phyloP scores from a whole-genome alignment of 2,797 vertebrate genomes.

The Scyliorhinus canicula region DNA sequence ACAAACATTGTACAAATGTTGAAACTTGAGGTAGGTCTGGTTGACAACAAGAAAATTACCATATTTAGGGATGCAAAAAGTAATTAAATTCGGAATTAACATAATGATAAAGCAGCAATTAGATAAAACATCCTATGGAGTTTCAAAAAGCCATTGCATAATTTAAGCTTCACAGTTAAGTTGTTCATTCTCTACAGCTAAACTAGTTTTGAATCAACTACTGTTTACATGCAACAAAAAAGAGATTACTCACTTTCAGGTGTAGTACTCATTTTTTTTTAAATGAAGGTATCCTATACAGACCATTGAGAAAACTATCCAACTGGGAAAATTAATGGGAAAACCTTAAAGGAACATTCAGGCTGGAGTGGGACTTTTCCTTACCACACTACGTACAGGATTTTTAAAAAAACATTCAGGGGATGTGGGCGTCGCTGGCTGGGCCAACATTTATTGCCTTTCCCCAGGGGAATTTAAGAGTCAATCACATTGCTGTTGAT shows the following conservation, averaged over 20 bases:
- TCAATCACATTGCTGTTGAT: no score
- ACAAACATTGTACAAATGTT: constrained; percentile 55
- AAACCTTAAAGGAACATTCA: not conserved
- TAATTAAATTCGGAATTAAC: constrained; percentile 51
- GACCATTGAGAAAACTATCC: not conserved
- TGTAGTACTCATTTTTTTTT: constrained; percentile 20
- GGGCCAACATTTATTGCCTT: no score
- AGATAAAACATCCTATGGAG: constrained; percentile 65
- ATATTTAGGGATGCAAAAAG: constrained; percentile 62
- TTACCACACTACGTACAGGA: not conserved
- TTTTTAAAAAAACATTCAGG: no score
- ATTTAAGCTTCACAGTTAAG: constrained; percentile 54
- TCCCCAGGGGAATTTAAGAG: no score
- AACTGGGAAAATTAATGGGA: constrained; percentile 3
- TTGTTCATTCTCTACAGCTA: constrained; percentile 33
- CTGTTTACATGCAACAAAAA: constrained; percentile 35
- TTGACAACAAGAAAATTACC: constrained; percentile 72
- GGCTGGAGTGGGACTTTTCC: constrained; percentile 23
- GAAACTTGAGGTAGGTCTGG: constrained; percentile 89
- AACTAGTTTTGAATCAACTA: constrained; percentile 25
- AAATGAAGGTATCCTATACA: not conserved
- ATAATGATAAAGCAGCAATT: constrained; percentile 53
- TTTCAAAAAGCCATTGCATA: constrained; percentile 86
- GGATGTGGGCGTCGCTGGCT: no score
- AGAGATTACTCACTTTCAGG: constrained; percentile 16